phyloP scores from a whole-genome alignment of 92 coral and sea anemone species.

The Umimayanthus chanpuru region DNA sequence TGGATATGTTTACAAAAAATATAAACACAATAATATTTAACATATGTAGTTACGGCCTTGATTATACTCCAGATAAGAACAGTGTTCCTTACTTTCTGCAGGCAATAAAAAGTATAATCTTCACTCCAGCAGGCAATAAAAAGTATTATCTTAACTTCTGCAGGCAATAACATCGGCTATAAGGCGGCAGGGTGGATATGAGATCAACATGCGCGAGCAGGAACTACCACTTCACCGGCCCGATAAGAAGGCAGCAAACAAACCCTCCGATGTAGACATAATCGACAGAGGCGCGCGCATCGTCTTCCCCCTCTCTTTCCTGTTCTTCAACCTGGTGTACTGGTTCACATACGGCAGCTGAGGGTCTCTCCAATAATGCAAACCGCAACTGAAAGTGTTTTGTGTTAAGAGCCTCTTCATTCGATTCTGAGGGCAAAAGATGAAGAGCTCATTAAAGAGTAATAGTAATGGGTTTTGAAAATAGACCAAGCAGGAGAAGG shows the following conservation, averaged over 20 bases:
- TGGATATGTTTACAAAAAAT: no score
- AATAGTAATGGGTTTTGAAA: no score
- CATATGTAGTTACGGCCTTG: no score
- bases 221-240: neutral
- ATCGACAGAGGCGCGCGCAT: slow-evolving; percentile 43
- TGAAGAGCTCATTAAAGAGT: no score
- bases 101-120: neutral
- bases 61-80: no score
- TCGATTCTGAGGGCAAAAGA: neutral
- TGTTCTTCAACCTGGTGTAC: slow-evolving; percentile 37
- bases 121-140: slow-evolving; percentile 9
- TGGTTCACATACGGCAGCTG: slow-evolving; percentile 33
- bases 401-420: neutral
- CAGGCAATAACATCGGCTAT: slow-evolving; percentile 30
- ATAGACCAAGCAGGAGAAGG: no score
- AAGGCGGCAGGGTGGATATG: slow-evolving; percentile 35
- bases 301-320: slow-evolving; percentile 26
- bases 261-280: slow-evolving; percentile 18
- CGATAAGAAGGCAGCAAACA: neutral
- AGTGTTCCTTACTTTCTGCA: no score
- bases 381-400: neutral
- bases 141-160: neutral
- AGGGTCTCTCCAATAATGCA: no score
- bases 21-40: no score
- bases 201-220: slow-evolving; percentile 15